phyloP scores from a whole-genome alignment of 2,797 vertebrate genomes.

The Tragopan temminckii region DNA sequence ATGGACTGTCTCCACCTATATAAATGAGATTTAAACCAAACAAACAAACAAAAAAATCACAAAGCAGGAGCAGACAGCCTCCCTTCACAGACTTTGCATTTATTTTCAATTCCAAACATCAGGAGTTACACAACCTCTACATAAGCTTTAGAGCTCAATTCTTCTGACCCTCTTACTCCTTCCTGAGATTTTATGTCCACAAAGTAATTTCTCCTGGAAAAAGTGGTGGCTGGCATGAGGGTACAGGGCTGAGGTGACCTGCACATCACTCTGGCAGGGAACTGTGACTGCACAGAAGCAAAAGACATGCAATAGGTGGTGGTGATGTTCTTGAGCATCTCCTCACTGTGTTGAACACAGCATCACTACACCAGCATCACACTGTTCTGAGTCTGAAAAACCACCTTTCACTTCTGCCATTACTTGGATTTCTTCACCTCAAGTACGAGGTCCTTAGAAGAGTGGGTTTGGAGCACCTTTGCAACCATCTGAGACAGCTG shows the following conservation, averaged over 20 bases:
- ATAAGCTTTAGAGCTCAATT: neutral
- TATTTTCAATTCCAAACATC: neutral
- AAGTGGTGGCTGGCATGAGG: neutral
- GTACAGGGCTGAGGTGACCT: neutral
- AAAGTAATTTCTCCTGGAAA: neutral
- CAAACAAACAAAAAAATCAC: neutral
- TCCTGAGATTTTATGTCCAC: neutral
- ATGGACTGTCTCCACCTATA: conserved; percentile 66
- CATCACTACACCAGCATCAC: accelerated
- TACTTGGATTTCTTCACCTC: neutral
- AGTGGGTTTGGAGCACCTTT: neutral
- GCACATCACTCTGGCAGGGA: neutral
- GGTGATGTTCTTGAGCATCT: neutral
- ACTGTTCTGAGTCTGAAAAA: neutral
- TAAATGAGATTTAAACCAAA: neutral
- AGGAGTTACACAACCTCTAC: neutral
- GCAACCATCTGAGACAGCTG: neutral
- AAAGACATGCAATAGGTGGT: accelerated
- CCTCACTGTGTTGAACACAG: accelerated
- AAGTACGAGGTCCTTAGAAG: neutral
- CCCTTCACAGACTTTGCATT: neutral
- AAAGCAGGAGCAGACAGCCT: neutral
- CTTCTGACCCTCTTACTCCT: neutral
- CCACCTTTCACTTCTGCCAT: neutral
- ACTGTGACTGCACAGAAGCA: neutral